Evolutionary conservation across 2,888 invertebrate species (phyloP).

Genomic region (Lymantria dispar): DNA sequence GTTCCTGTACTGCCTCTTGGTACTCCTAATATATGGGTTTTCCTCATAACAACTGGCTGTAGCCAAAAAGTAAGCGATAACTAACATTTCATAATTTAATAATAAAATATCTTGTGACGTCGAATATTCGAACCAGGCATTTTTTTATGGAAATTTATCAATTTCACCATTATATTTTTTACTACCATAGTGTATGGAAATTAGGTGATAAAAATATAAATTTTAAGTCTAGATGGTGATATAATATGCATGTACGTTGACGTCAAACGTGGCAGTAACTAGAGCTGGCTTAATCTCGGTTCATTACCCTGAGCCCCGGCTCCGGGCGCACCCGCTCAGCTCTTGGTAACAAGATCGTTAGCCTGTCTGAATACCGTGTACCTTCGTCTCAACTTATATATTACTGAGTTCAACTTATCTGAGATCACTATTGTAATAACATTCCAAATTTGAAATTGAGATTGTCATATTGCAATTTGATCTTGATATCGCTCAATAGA

Average conservation of each 20-base stretch:
- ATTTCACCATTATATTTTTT: too few relatives aligned
- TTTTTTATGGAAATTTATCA: too few relatives aligned
- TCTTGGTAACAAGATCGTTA: constrained; percentile 48
- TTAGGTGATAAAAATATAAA: not conserved
- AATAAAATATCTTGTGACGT: too few relatives aligned
- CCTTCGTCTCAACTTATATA: constrained; percentile 12
- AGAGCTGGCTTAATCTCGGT: constrained; percentile 27
- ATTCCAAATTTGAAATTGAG: constrained; percentile 26
- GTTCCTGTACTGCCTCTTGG: too few relatives aligned
- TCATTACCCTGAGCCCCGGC: constrained; percentile 41
- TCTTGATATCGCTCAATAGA: constrained; percentile 23
- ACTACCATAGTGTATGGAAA: too few relatives aligned
- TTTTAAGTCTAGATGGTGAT: not conserved
- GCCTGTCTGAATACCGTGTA: constrained; percentile 33
- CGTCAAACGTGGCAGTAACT: not conserved
- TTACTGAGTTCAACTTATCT: constrained; percentile 17
- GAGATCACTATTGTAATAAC: constrained; percentile 36
- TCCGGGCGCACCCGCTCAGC: constrained; percentile 27
- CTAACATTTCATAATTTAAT: too few relatives aligned
- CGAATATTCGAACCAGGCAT: too few relatives aligned
- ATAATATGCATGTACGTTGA: not conserved
- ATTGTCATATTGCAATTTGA: constrained; percentile 22
- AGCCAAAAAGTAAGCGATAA: too few relatives aligned
- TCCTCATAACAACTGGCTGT: too few relatives aligned
- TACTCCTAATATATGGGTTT: too few relatives aligned